Base-by-base conservation (phyloP, 2,888 invertebrate species). In the Phlogophora meticulosa region DNA sequence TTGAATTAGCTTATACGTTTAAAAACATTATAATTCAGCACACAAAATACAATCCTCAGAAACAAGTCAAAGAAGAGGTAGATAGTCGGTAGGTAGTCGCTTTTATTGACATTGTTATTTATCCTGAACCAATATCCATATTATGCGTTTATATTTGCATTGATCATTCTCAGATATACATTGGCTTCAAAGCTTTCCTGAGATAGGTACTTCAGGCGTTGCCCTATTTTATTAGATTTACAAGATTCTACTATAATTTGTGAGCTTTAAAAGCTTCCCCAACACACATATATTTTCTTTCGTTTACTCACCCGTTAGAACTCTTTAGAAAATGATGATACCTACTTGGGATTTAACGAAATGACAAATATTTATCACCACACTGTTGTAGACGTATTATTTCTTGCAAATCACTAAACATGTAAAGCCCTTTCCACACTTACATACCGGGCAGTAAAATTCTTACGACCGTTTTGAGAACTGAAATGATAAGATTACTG, bases 161-260 rank as follows among this genome's bases (percentile, higher is more conserved):
- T 57, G 34, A 22, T 45, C 32, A 32, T 13, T 5, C 13, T 36
- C 4, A 49, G 17, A 24, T 4, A 24, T 17, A 13, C 10, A 43
- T n/a, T n/a, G n/a, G 13, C 9, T 22, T 45, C 7, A 24, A 58
- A 20, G 20, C 7, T 70, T 32, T 45, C 10, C 20, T 24, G n/a
- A 20, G 59, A 45, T 17, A 45, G 11, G 9, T 13, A 32, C n/a
- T 24, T 20, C 45, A 40, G 10, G 5, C 17, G 5, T 34, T 40
- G 10, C 24, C 24, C 20, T n/a, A 9, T 9, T 32, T 56, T 45
- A n/a, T 70, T 24, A 58, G 9, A 38, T 13, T 20, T 22, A 34
- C 61, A 71, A 32, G 61, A 46, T 40, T 34, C 32, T n/a, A 20
- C 32, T 32, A 70, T 66, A 60, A 60, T 48, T 22, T 71, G 20